Conservation (phyloP, 2,888 invertebrate species). For the Dolichopus griseipennis region DNA sequence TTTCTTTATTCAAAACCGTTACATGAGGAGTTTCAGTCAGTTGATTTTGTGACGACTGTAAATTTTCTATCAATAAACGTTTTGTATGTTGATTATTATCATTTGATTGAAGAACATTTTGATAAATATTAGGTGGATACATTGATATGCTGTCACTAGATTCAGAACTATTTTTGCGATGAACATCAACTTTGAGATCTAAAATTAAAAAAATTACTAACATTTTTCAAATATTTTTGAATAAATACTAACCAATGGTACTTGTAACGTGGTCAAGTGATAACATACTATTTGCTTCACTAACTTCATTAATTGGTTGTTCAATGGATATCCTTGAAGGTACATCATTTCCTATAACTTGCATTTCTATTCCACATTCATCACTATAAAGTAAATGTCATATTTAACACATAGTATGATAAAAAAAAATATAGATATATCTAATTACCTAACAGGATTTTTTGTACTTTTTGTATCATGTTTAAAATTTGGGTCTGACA, state of each 20-base stretch:
- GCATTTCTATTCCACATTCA: constrained; percentile 76
- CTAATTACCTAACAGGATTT: constrained; percentile 39
- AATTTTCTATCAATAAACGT: background rate
- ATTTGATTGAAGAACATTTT: background rate
- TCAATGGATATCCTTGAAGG: constrained; percentile 58
- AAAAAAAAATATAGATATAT: background rate
- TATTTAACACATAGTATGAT: background rate
- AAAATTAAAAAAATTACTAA: too few relatives aligned
- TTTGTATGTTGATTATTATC: background rate
- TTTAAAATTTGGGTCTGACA: constrained; percentile 50
- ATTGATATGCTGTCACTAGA: constrained; percentile 67
- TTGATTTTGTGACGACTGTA: background rate
- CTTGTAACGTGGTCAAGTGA: constrained; percentile 52
- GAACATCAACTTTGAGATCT: constrained; percentile 89
- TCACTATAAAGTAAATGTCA: constrained; percentile 35
- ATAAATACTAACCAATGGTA: constrained; percentile 51
- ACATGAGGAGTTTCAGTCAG: background rate
- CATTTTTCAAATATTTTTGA: background rate
- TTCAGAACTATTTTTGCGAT: constrained; percentile 83
- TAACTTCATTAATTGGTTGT: constrained; percentile 45
- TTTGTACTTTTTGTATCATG: constrained; percentile 44
- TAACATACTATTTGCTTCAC: constrained; percentile 42
- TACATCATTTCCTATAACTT: constrained; percentile 53
- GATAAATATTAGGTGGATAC: constrained; percentile 39
- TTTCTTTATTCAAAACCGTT: background rate